These are phyloP conservation scores for Drosophila multiciliata DNA, from an alignment of 2,888 invertebrate species.

Conservation along the genomic window DNA sequence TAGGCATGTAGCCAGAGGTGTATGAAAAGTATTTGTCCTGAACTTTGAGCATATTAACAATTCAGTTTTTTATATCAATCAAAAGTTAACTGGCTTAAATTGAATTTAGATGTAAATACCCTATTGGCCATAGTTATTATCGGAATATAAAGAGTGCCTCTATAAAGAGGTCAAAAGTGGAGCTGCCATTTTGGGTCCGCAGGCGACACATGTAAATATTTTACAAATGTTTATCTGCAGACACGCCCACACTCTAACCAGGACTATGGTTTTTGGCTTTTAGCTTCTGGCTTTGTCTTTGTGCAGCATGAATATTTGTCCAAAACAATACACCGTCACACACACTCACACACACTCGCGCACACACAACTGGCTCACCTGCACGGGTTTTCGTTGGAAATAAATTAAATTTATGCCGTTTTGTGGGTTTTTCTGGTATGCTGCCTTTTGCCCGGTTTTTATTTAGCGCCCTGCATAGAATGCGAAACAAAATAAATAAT, in stretches of 20 bases:
- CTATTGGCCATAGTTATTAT: not conserved
- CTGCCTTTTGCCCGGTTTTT: slow-evolving; percentile 43
- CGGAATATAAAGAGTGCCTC: not conserved
- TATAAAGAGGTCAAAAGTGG: not conserved
- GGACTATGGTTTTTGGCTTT: slow-evolving; percentile 9
- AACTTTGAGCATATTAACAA: not conserved
- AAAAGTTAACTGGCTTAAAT: not conserved
- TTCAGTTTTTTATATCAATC: not conserved
- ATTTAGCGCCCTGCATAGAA: slow-evolving; percentile 43
- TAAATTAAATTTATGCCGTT: slow-evolving; percentile 76
- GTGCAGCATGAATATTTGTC: slow-evolving; percentile 46
- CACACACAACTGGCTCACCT: slow-evolving; percentile 41
- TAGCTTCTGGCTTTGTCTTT: slow-evolving; percentile 51
- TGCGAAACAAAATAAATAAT: slow-evolving; percentile 44
- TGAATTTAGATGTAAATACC: not conserved
- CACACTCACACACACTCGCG: slow-evolving; percentile 9
- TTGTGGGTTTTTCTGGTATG: slow-evolving; percentile 45
- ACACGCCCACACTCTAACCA: slow-evolving; percentile 33
- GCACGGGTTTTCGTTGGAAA: slow-evolving; percentile 53
- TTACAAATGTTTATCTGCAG: slow-evolving; percentile 67
- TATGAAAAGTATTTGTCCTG: not conserved
- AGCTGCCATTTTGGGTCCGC: not conserved
- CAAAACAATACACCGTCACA: slow-evolving; percentile 35
- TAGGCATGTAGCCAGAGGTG: not conserved
- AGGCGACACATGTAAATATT: slow-evolving; percentile 60